Evolutionary conservation across 2,888 invertebrate genomes (phyloP).

Genomic region (Agonum fuliginosum): DNA sequence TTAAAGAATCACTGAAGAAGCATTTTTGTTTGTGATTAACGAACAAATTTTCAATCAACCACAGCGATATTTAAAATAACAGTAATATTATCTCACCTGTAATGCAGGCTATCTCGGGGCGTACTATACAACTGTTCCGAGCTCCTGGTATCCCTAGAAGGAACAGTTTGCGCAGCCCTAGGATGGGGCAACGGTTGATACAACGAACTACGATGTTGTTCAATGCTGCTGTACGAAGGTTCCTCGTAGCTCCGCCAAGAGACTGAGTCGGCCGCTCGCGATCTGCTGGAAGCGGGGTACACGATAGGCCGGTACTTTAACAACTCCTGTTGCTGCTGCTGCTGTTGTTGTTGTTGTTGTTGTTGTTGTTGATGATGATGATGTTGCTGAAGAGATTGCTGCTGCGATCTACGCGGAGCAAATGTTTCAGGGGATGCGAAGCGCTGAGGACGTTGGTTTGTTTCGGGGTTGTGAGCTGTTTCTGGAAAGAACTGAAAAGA

Average conservation of each 20-base stretch:
- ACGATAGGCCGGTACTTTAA: constrained; percentile 49
- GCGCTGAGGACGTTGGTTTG: constrained; percentile 80
- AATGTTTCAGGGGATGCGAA: constrained; percentile 61
- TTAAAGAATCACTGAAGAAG: too few relatives aligned
- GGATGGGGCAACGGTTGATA: constrained; percentile 59
- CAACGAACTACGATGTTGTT: constrained; percentile 55
- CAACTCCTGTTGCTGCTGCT: constrained; percentile 38
- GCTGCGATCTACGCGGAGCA: constrained; percentile 61
- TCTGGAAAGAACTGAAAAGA: constrained; percentile 88
- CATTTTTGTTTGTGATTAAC: too few relatives aligned
- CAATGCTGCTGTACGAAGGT: constrained; percentile 66
- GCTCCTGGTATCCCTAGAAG: constrained; percentile 37
- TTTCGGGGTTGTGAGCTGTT: constrained; percentile 92
- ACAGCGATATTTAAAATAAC: too few relatives aligned
- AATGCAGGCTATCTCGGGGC: constrained; percentile 38
- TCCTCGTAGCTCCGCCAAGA: constrained; percentile 63
- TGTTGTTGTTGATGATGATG: constrained; percentile 56
- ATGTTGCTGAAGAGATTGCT: constrained; percentile 61
- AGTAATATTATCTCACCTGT: constrained; percentile 1
- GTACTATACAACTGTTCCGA: constrained; percentile 53
- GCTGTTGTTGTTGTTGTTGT: constrained; percentile 60
- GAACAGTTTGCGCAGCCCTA: constrained; percentile 62
- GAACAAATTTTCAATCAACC: too few relatives aligned
- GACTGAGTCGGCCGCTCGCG: constrained; percentile 48
- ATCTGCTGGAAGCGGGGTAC: constrained; percentile 57